Base-by-base conservation (phyloP, 2,797 vertebrate species). In the Columba guinea region DNA sequence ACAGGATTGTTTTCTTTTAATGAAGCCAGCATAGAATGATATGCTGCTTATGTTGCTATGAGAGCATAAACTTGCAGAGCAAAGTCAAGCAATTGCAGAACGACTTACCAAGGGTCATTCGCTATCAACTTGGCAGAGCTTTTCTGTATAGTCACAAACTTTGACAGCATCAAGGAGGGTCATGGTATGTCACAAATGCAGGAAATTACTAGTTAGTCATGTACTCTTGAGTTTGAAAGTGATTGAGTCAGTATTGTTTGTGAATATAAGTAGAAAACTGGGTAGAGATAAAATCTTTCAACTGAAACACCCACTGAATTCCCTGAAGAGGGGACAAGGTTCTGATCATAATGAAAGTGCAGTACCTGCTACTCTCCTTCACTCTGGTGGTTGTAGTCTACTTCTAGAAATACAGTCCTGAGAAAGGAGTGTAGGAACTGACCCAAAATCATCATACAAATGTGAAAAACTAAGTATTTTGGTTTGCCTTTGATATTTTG, bases 1-100 rank as follows among this genome's bases (percentile, higher is more conserved):
- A 90, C 9, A 4, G 64, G 92, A 89, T 96, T 28, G 2, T 93
- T 97, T 96, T 91, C 87, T 89, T 93, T 94, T 94, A 96, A 96
- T 92, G 95, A 95, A 96, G 48, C 27, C 56, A 85, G 79, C 69
- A 71, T 10, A 93, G 78, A 95, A 95, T 87, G 89, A 86, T 86
- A 80, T 41, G 93, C 85, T 95, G 49, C 78, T 79, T 83, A 46
- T 94, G 94, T 91, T 95, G 91, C 93, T 84, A 84, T 78, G 93
- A 93, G 88, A 94, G 88, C 83, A 83, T 52, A 78, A 95, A 90
- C 82, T 91, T 94, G 74, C 60, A 91, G 26, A 94, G 39, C 56
- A 87, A 93, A 96, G 75, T 80, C 92, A 92, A 83, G 84, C 70
- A 95, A 89, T 77, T 70, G 75, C 71, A 74, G 68, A 92, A 88